Evolutionary conservation across 2,888 invertebrate species (phyloP).

Genomic region (Crioceris asparagi): DNA sequence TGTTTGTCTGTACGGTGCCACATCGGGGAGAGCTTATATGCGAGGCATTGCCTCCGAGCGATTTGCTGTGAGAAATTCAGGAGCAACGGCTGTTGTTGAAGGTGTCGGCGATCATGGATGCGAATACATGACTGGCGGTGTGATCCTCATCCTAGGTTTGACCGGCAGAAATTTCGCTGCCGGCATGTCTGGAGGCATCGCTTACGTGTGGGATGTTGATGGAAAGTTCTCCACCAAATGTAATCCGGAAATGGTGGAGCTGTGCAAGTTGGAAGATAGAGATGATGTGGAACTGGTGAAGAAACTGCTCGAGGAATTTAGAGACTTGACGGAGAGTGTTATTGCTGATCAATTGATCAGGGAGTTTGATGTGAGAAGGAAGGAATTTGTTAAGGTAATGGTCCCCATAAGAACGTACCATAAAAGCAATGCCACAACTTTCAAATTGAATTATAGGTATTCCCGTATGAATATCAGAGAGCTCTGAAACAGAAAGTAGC

Average conservation of each 20-base stretch:
- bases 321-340: slow-evolving; percentile 67
- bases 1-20: slow-evolving; percentile 96
- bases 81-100: slow-evolving; percentile 90
- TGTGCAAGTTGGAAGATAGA: slow-evolving; percentile 65
- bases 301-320: slow-evolving; percentile 71
- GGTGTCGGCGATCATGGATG: slow-evolving; percentile 99
- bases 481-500: slow-evolving; percentile 59
- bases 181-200: slow-evolving; percentile 93
- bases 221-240: slow-evolving; percentile 79
- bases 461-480: slow-evolving; percentile 93
- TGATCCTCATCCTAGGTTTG: slow-evolving; percentile 80
- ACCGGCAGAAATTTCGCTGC: slow-evolving; percentile 98
- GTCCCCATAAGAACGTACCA: too few relatives aligned
- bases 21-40: slow-evolving; percentile 86
- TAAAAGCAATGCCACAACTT: too few relatives aligned
- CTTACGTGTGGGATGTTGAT: slow-evolving; percentile 87
- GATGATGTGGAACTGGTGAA: slow-evolving; percentile 73
- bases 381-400: slow-evolving; percentile 65
- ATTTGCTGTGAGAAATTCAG: slow-evolving; percentile 97
- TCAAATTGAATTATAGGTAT: slow-evolving; percentile 41
- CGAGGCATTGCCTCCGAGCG: slow-evolving; percentile 89
- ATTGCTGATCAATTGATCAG: slow-evolving; percentile 70
- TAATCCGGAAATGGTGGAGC: slow-evolving; percentile 91
- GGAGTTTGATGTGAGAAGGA: slow-evolving; percentile 66
- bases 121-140: slow-evolving; percentile 99